phyloP scores from a whole-genome alignment of 2,113 vertebrate genomes.

The Corythoichthys intestinalis region DNA sequence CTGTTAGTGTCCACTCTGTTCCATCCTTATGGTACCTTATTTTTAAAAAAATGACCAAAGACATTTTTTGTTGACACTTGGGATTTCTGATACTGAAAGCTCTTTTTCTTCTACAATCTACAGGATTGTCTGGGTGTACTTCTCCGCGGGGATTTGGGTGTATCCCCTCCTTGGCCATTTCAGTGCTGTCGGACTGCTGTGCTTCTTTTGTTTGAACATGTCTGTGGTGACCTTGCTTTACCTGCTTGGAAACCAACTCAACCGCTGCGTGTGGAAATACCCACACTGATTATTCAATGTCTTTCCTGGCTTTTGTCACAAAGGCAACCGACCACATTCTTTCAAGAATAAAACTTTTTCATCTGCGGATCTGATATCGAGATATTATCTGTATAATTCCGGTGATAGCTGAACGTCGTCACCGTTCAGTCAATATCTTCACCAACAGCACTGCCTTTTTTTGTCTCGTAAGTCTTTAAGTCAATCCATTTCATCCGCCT shows the following conservation, averaged over 20 bases:
- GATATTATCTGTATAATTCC: background rate
- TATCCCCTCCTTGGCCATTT: constrained; percentile 68
- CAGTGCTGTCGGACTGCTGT: constrained; percentile 53
- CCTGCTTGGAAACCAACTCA: constrained; percentile 60
- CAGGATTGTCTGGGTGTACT: constrained; percentile 73
- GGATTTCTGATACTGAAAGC: background rate
- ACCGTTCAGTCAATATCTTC: constrained; percentile 8
- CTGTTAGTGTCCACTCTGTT: too few relatives aligned
- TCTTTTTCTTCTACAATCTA: constrained; percentile 3
- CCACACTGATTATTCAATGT: background rate
- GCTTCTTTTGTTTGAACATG: constrained; percentile 71
- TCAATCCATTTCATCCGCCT: constrained; percentile 32
- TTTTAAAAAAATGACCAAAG: background rate
- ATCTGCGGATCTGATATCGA: background rate
- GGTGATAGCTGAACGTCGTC: constrained; percentile 9
- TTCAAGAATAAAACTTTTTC: background rate
- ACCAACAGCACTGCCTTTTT: background rate
- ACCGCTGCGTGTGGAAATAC: constrained; percentile 59
- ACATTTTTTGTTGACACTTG: background rate
- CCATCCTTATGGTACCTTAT: too few relatives aligned
- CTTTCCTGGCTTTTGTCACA: background rate
- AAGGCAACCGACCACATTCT: background rate
- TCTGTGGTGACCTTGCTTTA: constrained; percentile 57
- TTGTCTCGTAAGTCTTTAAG: background rate
- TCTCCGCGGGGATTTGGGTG: constrained; percentile 69